Base-by-base conservation (phyloP, 1,140 invertebrate species). In the Drosophila grimshawi region DNA sequence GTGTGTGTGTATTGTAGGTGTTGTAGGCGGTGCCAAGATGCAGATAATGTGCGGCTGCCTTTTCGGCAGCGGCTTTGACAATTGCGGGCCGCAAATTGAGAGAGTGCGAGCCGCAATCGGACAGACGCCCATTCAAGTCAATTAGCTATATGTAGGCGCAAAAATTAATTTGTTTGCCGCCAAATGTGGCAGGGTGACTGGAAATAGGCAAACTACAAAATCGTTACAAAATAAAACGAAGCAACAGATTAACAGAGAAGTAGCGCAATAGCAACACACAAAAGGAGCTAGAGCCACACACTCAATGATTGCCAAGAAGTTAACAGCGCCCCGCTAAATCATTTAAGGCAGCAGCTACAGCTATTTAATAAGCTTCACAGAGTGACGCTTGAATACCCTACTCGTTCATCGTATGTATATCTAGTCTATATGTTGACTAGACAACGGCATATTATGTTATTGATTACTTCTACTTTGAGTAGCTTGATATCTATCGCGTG, bases 121-220 rank as follows among this genome's bases (percentile, higher is more conserved):
- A 64, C 55, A 30, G 41, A 61, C 81, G 55, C 69, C 81, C 66
- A 86, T 81, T 80, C 78, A 66, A 86, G 66, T 72, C 81, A 86
- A 86, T 86, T 86, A 86, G 81, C 80, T 83, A 49, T 70, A 86
- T 86, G 81, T 86, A 86, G 81, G 81, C 81, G 81, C 78, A 86
- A 78, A 83, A 86, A 86, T 86, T 86, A 86, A 86, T 86, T 86
- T 86, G 81, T 86, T 86, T 85, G 81, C 78, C 78, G 74, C 81
- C 81, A 85, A 85, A 85, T 74, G 81, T 78, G 81, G 82, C 81
- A 80, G 53, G 77, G 46, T 51, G 55, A 66, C 61, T 55, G 43
- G 55, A 45, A 75, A 78, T 46, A 49, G 51, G 60, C 46, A 69
- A 55, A 60, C 19, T 46, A 66, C 48, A 32, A 35, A 53, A 52